Evolutionary conservation across 1,140 invertebrate species (phyloP), one percentile per base, ranked within the genome.

Genomic region (Nylanderia fulva): DNA sequence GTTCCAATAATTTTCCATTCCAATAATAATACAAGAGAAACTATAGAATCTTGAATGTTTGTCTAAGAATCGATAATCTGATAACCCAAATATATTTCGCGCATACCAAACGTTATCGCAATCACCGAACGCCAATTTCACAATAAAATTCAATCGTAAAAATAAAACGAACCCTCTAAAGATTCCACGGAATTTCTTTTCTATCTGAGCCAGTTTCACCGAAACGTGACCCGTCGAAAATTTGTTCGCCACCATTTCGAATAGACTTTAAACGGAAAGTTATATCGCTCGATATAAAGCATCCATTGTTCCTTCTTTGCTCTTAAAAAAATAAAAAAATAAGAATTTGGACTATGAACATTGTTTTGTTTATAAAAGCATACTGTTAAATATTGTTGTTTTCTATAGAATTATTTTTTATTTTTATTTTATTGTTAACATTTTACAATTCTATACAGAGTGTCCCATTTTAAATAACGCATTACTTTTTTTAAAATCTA

Each of bases 221-320:
- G 33, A 36, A 36, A 84, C 85, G 80, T 86, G 82, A 86, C 79
- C 45, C 66, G 58, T 60, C 36, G 69, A 29, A 75, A 84, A 86
- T 86, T 86, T 86, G 60, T 66, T 86, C 52, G 56, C 77, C 39
- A 29, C 76, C 52, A 80, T 71, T 54, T 60, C 45, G 54, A 21
- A 69, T 69, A 56, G 27, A 52, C 72, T 54, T 39, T 7, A 74
- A 48, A 42, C 21, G 33, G 60, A 84, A 18, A 2, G 33, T 63
- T 36, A 64, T n/a, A 39, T n/a, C 21, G 58, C 63, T 72, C 33
- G 66, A 33, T 29, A 71, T 69, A 13, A 52, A 68, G 21, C 24
- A 39, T 85, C 61, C 21, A 52, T 39, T 71, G 66, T 29, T 42
- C 2, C 24, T 36, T 42, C 6, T 1, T n/a, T 21, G n/a, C 18